Conservation (phyloP, 1,140 invertebrate species). For the Nephila pilipes region DNA sequence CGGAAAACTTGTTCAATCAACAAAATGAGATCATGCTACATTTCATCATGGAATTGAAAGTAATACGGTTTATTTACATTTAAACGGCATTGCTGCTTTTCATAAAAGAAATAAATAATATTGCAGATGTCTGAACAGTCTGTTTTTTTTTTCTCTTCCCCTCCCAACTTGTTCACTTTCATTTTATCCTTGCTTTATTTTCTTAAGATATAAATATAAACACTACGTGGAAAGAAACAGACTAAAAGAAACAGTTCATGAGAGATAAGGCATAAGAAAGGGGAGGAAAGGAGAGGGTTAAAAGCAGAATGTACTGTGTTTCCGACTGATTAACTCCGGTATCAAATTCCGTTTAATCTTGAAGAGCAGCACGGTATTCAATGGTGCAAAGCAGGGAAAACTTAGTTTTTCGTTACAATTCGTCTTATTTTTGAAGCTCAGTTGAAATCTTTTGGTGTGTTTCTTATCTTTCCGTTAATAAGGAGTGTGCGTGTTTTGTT, state of each 20-base stretch:
- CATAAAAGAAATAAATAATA: slow-evolving; percentile 11
- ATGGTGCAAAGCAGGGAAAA: neutral
- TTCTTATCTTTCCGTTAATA: neutral
- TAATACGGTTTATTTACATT: slow-evolving; percentile 38
- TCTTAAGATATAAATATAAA: slow-evolving; percentile 34
- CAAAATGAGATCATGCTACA: neutral
- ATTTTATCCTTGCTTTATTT: slow-evolving; percentile 2
- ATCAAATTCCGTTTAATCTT: slow-evolving; percentile 40
- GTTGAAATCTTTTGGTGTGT: neutral
- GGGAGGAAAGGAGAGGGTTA: too few species aligned
- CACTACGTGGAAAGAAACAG: neutral
- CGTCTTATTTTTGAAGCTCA: neutral
- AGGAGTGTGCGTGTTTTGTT: neutral
- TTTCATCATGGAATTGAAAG: slow-evolving; percentile 35
- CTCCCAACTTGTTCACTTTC: neutral
- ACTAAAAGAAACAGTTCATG: slow-evolving; percentile 24
- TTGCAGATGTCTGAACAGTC: slow-evolving; percentile 24
- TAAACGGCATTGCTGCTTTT: neutral
- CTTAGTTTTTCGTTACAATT: neutral
- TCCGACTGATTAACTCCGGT: slow-evolving; percentile 6
- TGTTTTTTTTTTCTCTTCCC: neutral
- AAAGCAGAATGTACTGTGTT: neutral
- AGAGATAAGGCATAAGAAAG: neutral
- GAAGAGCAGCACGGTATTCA: neutral
- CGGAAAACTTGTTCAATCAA: slow-evolving; percentile 28